These are phyloP conservation scores for Pipistrellus pipistrellus DNA, from an alignment of 2,797 vertebrate genomes.

Conservation along the genomic window DNA sequence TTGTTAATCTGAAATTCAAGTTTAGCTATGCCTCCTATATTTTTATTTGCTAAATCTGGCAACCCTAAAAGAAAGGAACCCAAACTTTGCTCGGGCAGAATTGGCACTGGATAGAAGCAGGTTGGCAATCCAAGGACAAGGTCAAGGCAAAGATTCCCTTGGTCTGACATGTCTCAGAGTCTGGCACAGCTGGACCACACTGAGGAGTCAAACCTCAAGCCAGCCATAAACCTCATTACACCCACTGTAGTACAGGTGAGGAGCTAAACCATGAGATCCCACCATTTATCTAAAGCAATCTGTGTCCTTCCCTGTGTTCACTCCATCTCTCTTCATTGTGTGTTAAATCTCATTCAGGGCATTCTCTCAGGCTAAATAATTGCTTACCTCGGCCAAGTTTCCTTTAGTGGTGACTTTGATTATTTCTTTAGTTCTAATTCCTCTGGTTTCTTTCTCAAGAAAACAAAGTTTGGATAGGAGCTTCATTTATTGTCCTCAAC, in stretches of 20 bases:
- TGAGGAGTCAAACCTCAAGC: background rate
- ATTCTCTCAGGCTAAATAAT: background rate
- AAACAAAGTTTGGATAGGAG: background rate
- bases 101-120: no score
- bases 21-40: background rate
- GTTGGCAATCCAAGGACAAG: background rate
- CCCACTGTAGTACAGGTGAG: background rate
- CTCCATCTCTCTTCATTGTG: no score
- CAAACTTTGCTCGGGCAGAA: background rate
- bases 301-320: background rate
- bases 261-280: background rate
- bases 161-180: background rate
- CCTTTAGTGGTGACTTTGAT: background rate
- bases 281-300: background rate
- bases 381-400: background rate
- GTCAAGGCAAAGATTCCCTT: background rate
- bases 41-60: slow-evolving; percentile 23
- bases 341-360: background rate
- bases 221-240: background rate
- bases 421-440: background rate
- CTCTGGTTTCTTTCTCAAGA: background rate
- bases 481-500: background rate
- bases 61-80: background rate
- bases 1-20: slow-evolving; percentile 20
- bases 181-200: background rate